Evolutionary conservation across 1,140 invertebrate genomes (phyloP).

Genomic region (Brachionus koreanus): DNA sequence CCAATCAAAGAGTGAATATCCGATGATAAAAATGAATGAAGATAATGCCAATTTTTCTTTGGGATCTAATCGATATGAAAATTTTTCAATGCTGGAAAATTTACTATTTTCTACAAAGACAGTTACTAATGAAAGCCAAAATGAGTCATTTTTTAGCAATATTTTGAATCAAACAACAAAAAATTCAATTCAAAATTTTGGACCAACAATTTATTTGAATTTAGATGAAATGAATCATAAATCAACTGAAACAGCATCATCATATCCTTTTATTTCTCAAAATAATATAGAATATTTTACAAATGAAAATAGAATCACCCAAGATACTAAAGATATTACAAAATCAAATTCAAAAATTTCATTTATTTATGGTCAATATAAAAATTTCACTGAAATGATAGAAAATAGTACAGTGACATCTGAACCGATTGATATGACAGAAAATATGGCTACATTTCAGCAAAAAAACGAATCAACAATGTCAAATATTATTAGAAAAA

Average conservation of each 20-base stretch:
- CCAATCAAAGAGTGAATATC: not conserved
- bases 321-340: too few relatives aligned
- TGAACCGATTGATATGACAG: not conserved
- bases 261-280: too few relatives aligned
- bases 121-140: not conserved
- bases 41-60: not conserved
- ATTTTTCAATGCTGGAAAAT: not conserved
- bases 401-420: not conserved
- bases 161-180: too few relatives aligned
- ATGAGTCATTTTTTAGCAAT: too few relatives aligned
- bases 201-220: too few relatives aligned
- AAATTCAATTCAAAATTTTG: too few relatives aligned
- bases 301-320: too few relatives aligned
- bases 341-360: too few relatives aligned
- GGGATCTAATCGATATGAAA: not conserved
- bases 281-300: too few relatives aligned
- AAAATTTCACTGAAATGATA: not conserved
- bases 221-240: too few relatives aligned
- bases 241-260: too few relatives aligned
- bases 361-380: too few relatives aligned
- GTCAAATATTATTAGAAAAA: not conserved
- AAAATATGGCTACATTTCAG: not conserved
- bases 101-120: not conserved
- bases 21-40: not conserved
- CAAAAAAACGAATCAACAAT: not conserved